Evolutionary conservation across 2,113 vertebrate genomes (phyloP), one percentile per base, ranked within the genome.

Genomic region (Peromyscus californicus): DNA sequence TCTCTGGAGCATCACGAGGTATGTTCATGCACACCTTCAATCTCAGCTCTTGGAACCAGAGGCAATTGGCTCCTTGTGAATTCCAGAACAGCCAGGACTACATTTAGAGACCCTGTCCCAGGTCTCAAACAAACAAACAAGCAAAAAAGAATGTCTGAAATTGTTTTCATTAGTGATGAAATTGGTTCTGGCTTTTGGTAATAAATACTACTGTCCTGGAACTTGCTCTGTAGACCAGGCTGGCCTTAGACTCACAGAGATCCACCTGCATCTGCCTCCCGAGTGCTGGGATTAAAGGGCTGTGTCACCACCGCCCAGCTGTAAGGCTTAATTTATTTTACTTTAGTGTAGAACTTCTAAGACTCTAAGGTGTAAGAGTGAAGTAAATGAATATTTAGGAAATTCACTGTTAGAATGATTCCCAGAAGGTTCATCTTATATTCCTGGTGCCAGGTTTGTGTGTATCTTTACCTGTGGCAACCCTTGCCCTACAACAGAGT

Each of bases 341-440:
- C 26, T 63, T 82, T 36, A 78, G 19, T n/a, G 69, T 69, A 82
- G 12, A 83, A 36, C 79, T 80, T 94, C 42, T 45, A 90, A 90
- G 26, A 82, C 36, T 36, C 86, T 7, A 93, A 76, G 69, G 65
- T 93, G 11, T 26, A 72, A 31, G 16, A 17, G 21, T 22, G 57
- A n/a, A 80, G 48, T 69, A n/a, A 69, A 59, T 89, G 83, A 76
- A 61, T 90, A 72, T 90, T 92, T 93, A 39, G 69, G 26, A 7
- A 51, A 42, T 83, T 24, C 15, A n/a, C 48, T 95, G 42, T 89
- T 76, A 84, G 76, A 96, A 67, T 90, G 24, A 67, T 88, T 86
- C 83, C 2, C 12, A 57, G 59, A 87, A 75, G 26, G 26, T 3
- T 39, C 39, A 89, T 0, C 36, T 90, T 90, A 63, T 85, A 74